These are phyloP conservation scores for Solea solea DNA, from an alignment of 2,113 vertebrate species.

Conservation along the genomic window DNA sequence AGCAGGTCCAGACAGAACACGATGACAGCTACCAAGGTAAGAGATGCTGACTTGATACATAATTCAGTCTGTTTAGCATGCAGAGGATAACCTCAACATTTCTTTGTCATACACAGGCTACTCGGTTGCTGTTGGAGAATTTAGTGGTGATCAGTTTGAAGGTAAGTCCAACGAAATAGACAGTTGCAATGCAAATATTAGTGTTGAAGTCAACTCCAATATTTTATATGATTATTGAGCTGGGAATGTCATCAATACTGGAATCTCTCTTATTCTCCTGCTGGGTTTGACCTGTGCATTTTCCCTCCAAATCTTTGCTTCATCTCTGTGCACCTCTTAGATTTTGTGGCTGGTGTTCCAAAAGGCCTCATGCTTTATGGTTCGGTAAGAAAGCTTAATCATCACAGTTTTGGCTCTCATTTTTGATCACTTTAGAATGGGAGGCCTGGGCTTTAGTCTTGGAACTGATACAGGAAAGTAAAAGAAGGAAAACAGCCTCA, in stretches of 20 bases:
- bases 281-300: slow-evolving; percentile 12
- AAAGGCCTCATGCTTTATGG: slow-evolving; percentile 88
- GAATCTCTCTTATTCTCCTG: slow-evolving; percentile 6
- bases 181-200: slow-evolving; percentile 12
- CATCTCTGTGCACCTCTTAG: slow-evolving; percentile 73
- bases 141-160: slow-evolving; percentile 88
- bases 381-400: slow-evolving; percentile 83
- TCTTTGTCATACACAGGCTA: slow-evolving; percentile 80
- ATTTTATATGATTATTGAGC: slow-evolving; percentile 43
- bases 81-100: not conserved
- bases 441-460: slow-evolving; percentile 38
- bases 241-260: slow-evolving; percentile 35
- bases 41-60: not conserved
- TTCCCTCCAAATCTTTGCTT: slow-evolving; percentile 52
- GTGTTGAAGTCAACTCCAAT: slow-evolving; percentile 15
- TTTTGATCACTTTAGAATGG: slow-evolving; percentile 17
- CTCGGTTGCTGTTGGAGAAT: slow-evolving; percentile 91
- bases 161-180: slow-evolving; percentile 75
- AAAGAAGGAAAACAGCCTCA: slow-evolving; percentile 40
- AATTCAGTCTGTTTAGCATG: not conserved
- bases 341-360: slow-evolving; percentile 90
- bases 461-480: slow-evolving; percentile 31
- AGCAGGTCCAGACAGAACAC: slow-evolving; percentile 75
- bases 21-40: slow-evolving; percentile 92
- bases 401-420: slow-evolving; percentile 29